Conservation (phyloP, 1,140 invertebrate species). For the Brachionus paranguensis region DNA sequence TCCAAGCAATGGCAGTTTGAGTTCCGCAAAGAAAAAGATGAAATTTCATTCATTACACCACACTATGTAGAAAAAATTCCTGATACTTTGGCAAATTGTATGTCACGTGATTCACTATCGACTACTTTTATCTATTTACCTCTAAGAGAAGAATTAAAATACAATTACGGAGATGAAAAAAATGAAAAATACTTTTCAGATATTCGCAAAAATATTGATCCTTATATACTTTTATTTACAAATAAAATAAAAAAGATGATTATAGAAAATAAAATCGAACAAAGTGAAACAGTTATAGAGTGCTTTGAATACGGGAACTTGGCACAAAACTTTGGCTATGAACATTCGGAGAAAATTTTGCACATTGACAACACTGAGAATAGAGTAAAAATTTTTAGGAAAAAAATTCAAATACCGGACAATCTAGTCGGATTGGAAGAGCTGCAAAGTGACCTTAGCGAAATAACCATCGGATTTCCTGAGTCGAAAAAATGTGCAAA, state of each 20-base stretch:
- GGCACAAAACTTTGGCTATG: neutral
- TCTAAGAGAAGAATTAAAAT: neutral
- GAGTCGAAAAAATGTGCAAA: neutral
- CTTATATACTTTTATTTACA: constrained; percentile 7
- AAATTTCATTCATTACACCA: constrained; percentile 13
- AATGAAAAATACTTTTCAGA: constrained; percentile 7
- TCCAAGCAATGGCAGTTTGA: constrained; percentile 4
- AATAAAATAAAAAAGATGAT: constrained; percentile 6
- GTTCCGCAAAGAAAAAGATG: constrained; percentile 15
- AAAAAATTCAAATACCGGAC: neutral
- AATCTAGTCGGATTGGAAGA: neutral
- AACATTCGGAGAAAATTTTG: neutral
- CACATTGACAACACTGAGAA: neutral
- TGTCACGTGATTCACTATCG: neutral
- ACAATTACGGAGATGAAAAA: neutral
- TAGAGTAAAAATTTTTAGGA: neutral
- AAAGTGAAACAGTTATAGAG: neutral
- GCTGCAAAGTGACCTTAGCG: neutral
- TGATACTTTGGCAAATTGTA: neutral
- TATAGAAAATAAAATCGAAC: neutral
- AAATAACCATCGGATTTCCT: neutral
- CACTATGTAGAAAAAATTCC: neutral
- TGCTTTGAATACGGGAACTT: neutral
- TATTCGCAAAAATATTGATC: neutral
- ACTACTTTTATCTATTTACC: constrained; percentile 9